These are phyloP conservation scores for Synergus laeviventris DNA, from an alignment of 2,888 invertebrate species.

Conservation along the genomic window DNA sequence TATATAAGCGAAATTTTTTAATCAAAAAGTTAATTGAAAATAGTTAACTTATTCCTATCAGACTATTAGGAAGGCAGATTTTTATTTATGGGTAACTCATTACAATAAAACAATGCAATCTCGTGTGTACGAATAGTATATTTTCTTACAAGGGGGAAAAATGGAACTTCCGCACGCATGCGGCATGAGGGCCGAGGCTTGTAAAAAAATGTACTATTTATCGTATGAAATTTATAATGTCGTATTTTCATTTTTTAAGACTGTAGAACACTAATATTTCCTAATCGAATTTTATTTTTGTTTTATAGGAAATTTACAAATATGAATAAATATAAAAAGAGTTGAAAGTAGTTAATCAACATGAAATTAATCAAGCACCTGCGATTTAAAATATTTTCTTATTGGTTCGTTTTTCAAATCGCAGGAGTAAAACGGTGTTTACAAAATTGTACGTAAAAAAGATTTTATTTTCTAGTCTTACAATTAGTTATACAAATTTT, in stretches of 20 bases:
- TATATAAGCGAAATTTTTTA: background rate
- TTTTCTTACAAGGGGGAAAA: too few relatives aligned
- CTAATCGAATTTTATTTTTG: background rate
- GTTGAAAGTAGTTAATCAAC: too few relatives aligned
- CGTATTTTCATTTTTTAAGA: background rate
- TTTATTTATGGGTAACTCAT: background rate
- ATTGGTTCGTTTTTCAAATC: background rate
- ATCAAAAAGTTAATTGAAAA: background rate
- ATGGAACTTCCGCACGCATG: too few relatives aligned
- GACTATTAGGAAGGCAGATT: background rate
- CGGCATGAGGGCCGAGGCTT: too few relatives aligned
- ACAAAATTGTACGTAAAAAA: background rate
- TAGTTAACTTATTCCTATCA: background rate
- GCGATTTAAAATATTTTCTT: background rate
- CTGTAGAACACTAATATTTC: background rate
- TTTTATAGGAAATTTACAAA: background rate
- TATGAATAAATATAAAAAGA: background rate
- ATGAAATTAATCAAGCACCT: background rate
- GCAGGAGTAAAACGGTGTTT: background rate
- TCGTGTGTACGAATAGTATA: background rate
- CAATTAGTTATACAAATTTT: background rate
- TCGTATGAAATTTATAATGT: background rate
- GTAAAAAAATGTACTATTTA: too few relatives aligned
- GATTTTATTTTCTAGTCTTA: constrained; percentile 1
- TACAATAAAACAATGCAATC: background rate